Conservation (phyloP, 2,797 vertebrate species). For the Phataginus tricuspis region DNA sequence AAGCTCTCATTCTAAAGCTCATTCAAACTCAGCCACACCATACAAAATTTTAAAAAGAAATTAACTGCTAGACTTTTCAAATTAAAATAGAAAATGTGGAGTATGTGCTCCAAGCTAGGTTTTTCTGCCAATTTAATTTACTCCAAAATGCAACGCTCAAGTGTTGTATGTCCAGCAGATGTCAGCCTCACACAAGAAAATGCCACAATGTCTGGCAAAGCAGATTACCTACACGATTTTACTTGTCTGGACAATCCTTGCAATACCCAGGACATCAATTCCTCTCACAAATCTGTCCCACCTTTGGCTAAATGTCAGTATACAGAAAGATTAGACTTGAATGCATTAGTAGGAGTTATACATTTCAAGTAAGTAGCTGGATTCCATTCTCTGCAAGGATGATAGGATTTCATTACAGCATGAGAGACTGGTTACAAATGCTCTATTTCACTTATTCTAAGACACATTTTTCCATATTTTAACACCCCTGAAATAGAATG, state of each 20-base stretch:
- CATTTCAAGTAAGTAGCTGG: slow-evolving; percentile 26
- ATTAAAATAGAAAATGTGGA: slow-evolving; percentile 16
- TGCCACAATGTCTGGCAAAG: neutral
- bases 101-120: neutral
- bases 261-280: neutral
- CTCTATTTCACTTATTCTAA: neutral
- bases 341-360: neutral
- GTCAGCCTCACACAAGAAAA: slow-evolving; percentile 58
- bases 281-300: neutral
- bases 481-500: neutral
- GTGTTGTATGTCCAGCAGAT: slow-evolving; percentile 59
- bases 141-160: neutral
- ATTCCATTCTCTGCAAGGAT: neutral
- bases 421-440: neutral
- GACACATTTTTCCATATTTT: neutral
- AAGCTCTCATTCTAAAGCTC: neutral
- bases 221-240: neutral
- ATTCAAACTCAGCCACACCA: neutral
- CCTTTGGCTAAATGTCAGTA: neutral
- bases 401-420: neutral
- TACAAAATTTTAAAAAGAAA: slow-evolving; percentile 8
- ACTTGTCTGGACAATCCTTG: too few species aligned
- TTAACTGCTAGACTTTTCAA: neutral
- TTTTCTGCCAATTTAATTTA: neutral
- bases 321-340: neutral